Evolutionary conservation across 2,888 invertebrate genomes (phyloP).

Genomic region (Aspidiotus rigidus): DNA sequence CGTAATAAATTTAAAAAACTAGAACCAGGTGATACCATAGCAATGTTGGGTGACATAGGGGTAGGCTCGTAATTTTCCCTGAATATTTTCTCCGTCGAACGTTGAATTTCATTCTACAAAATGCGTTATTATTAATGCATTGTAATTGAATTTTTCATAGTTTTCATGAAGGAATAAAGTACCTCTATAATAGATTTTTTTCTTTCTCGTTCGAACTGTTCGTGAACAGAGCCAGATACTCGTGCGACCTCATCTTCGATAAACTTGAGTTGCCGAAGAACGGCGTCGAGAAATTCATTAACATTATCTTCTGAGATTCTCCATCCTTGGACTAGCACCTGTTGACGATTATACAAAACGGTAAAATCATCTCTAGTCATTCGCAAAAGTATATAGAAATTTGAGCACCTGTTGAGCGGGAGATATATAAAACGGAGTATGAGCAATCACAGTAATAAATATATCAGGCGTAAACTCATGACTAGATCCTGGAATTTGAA

Average conservation of each 20-base stretch:
- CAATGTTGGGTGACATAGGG: constrained; percentile 44
- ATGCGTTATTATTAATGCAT: not conserved
- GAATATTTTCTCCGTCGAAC: constrained; percentile 1
- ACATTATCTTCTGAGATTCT: constrained; percentile 53
- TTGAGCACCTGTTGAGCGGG: constrained; percentile 55
- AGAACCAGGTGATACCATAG: constrained; percentile 57
- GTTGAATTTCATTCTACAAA: not conserved
- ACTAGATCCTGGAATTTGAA: constrained; percentile 56
- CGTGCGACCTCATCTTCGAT: constrained; percentile 54
- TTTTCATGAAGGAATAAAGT: not conserved
- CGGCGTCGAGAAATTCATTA: constrained; percentile 49
- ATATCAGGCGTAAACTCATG: constrained; percentile 56
- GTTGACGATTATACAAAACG: constrained; percentile 27
- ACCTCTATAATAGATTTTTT: constrained; percentile 40
- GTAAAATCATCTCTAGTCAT: not conserved
- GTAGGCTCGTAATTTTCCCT: constrained; percentile 26
- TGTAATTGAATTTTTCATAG: not conserved
- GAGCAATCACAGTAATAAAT: constrained; percentile 64
- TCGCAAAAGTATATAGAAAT: not conserved
- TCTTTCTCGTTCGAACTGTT: constrained; percentile 48
- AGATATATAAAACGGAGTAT: constrained; percentile 62
- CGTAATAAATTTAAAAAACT: constrained; percentile 67
- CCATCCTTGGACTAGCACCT: constrained; percentile 61
- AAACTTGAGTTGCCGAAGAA: constrained; percentile 51
- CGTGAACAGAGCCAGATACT: constrained; percentile 49